Conservation (phyloP, 1,140 invertebrate species). For the Meloidogyne hapla region DNA sequence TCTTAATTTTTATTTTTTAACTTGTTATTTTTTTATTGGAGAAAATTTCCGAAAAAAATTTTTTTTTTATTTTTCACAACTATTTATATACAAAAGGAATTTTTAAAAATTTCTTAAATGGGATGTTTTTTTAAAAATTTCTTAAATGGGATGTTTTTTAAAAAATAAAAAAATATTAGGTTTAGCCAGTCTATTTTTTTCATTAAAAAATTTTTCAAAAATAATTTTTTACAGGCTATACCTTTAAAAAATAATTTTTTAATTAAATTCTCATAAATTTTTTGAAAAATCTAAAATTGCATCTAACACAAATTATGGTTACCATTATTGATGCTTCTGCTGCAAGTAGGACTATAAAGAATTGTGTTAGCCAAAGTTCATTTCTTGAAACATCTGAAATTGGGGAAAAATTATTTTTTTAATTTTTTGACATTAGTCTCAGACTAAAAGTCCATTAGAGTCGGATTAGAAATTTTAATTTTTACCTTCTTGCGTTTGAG, state of each 20-base stretch:
- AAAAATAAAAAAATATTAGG: background rate
- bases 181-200: no score
- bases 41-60: no score
- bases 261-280: conserved; percentile 18
- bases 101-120: background rate
- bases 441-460: background rate
- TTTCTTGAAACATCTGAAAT: conserved; percentile 17
- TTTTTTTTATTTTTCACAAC: background rate
- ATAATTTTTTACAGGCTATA: no score
- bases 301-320: conserved; percentile 25
- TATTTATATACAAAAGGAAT: conserved; percentile 1
- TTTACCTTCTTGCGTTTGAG: conserved; percentile 20
- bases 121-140: background rate
- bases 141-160: background rate
- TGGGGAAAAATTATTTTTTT: background rate
- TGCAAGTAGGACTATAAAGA: conserved; percentile 27
- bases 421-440: background rate
- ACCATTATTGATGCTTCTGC: conserved; percentile 24
- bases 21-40: background rate
- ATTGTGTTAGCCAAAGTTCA: conserved; percentile 26
- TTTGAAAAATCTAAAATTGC: conserved; percentile 28
- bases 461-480: background rate
- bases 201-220: no score
- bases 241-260: background rate
- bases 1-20: conserved; percentile 12